Percentiles rank a stretch among this genome's conserved stretches.
Evolutionary conservation across 2,113 vertebrate species (phyloP).

Genomic region (Benitochromis conjunctus): DNA sequence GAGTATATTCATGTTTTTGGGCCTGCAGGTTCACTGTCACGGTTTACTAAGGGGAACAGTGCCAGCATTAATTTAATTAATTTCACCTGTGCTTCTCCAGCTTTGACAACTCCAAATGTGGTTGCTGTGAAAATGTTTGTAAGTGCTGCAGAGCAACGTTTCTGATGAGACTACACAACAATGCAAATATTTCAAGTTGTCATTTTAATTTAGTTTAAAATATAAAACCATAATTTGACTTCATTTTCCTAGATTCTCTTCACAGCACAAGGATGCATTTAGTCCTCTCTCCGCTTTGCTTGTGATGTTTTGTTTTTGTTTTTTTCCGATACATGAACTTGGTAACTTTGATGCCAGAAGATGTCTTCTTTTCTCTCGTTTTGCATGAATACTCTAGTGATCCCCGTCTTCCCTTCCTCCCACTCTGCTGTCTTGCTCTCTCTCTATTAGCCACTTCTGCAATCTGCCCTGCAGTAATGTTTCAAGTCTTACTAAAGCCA

Average conservation of each 20-base stretch:
- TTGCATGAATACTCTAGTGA: constrained; percentile 25
- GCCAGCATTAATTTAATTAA: background rate
- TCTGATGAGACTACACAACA: background rate
- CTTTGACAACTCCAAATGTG: background rate
- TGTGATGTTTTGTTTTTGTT: background rate
- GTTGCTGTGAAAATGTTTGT: background rate
- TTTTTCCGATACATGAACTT: constrained; percentile 9
- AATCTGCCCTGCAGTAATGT: constrained; percentile 35
- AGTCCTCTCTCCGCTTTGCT: background rate
- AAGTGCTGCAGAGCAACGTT: background rate
- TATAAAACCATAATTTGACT: background rate
- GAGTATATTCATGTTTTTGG: background rate
- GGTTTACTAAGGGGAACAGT: background rate
- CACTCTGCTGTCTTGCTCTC: background rate
- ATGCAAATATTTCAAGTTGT: background rate
- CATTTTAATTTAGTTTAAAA: background rate
- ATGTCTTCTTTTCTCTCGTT: constrained; percentile 1
- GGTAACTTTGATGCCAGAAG: constrained; percentile 27
- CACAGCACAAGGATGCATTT: background rate
- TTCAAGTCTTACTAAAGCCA: constrained; percentile 52
- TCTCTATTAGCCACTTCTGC: constrained; percentile 20
- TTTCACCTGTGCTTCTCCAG: background rate
- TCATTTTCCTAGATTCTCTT: background rate
- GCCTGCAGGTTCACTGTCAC: background rate
- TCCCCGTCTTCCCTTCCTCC: background rate